These are phyloP conservation scores for Tupiocoris notatus DNA, from an alignment of 2,888 invertebrate genomes.

Conservation along the genomic window DNA sequence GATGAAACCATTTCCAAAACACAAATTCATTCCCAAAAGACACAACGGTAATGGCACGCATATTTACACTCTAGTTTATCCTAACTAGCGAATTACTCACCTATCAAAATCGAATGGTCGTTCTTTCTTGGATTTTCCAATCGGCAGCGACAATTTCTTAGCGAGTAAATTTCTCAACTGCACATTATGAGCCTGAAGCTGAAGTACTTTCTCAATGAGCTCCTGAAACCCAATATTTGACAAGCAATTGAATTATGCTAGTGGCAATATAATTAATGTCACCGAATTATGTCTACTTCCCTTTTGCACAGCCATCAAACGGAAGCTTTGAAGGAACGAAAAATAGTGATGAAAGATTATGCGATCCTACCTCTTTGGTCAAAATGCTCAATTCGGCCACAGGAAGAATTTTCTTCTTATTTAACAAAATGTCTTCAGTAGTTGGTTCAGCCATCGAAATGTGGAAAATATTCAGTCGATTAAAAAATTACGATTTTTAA, in stretches of 20 bases:
- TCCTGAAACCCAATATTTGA: conserved; percentile 60
- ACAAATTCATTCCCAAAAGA: too few species aligned
- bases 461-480: too few species aligned
- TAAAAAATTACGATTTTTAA: too few species aligned
- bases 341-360: too few species aligned
- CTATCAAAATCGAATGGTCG: conserved; percentile 47
- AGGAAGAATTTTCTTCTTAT: conserved; percentile 9
- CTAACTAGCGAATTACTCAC: conserved; percentile 42
- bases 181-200: conserved; percentile 72
- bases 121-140: not conserved
- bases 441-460: conserved; percentile 2
- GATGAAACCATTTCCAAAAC: too few species aligned
- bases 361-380: conserved; percentile 11
- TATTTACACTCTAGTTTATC: too few species aligned
- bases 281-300: too few species aligned
- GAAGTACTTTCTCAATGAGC: conserved; percentile 68
- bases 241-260: too few species aligned
- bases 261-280: too few species aligned
- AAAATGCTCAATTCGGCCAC: not conserved
- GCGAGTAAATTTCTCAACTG: conserved; percentile 71
- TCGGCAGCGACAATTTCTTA: conserved; percentile 35
- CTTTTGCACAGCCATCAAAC: too few species aligned
- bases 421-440: conserved; percentile 6
- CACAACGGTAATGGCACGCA: too few species aligned
- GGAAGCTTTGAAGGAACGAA: too few species aligned